Percentiles rank a stretch among this genome's conserved stretches.
These are phyloP conservation scores for Centropus bengalensis DNA, from an alignment of 2,113 vertebrate species.

Conservation along the genomic window DNA sequence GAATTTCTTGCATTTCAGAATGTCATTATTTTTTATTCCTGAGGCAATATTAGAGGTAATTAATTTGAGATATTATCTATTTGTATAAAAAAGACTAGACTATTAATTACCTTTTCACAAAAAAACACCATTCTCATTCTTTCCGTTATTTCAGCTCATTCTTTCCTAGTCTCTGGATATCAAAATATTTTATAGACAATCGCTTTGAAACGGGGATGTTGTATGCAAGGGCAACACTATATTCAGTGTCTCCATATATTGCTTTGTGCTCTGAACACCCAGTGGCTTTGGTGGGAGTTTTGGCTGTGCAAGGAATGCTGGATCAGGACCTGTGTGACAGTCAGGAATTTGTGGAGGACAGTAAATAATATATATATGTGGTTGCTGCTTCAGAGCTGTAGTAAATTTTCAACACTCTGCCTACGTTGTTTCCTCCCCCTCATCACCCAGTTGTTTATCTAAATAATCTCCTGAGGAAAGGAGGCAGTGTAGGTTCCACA, in stretches of 20 bases:
- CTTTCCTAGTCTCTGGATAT: neutral
- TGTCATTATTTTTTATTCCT: neutral
- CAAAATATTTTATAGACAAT: neutral
- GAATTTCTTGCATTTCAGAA: neutral
- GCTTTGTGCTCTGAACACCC: neutral
- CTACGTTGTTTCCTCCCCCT: conserved; percentile 30
- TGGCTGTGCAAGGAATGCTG: conserved; percentile 7
- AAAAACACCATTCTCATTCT: neutral
- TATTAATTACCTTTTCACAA: neutral
- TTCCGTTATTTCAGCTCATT: neutral
- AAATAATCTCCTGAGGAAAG: conserved; percentile 33
- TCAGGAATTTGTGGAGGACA: conserved; percentile 54
- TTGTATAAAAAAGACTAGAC: neutral
- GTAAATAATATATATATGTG: conserved; percentile 43
- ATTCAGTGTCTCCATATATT: neutral
- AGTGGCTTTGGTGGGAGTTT: conserved; percentile 26
- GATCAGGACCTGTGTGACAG: conserved; percentile 46
- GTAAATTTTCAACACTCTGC: conserved; percentile 45
- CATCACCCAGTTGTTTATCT: conserved; percentile 49
- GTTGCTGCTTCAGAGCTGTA: conserved; percentile 5
- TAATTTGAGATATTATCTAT: neutral
- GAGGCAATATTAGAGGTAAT: neutral
- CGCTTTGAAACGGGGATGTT: neutral
- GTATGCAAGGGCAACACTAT: neutral
- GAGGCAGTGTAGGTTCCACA: neutral